Conservation (phyloP, 2,888 invertebrate genomes). For the Anoncus sp. region DNA sequence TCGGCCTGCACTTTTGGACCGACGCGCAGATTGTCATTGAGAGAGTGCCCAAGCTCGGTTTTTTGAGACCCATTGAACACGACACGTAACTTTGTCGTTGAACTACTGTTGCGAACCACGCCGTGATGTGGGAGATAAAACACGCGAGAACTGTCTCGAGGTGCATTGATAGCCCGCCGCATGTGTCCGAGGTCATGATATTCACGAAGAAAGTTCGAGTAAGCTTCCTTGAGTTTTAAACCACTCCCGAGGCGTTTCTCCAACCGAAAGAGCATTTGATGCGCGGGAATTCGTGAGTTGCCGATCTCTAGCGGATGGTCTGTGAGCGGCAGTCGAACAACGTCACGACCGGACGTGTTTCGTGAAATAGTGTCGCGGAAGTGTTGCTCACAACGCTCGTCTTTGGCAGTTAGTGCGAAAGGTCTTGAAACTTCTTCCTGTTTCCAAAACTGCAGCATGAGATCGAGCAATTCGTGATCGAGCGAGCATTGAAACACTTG, state of each 20-base stretch:
- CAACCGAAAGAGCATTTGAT: conserved; percentile 13
- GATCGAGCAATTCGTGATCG: not conserved
- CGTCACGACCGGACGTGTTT: conserved; percentile 67
- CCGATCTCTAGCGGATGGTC: conserved; percentile 42
- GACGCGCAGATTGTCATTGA: conserved; percentile 74
- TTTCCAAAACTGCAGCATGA: conserved; percentile 41
- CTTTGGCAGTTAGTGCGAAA: conserved; percentile 54
- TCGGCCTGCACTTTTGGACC: conserved; percentile 76
- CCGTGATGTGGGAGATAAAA: conserved; percentile 79
- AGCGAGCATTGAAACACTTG: not conserved
- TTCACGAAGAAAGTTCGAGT: conserved; percentile 26
- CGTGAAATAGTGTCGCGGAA: conserved; percentile 63
- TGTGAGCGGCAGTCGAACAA: conserved; percentile 67
- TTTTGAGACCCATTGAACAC: conserved; percentile 75
- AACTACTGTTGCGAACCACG: conserved; percentile 71
- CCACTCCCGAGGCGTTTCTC: not conserved
- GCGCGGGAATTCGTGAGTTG: conserved; percentile 53
- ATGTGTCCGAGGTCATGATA: conserved; percentile 44
- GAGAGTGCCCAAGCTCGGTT: conserved; percentile 68
- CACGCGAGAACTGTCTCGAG: conserved; percentile 3
- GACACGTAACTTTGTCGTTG: conserved; percentile 61
- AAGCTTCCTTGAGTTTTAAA: not conserved
- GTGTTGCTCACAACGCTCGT: conserved; percentile 66
- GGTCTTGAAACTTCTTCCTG: conserved; percentile 37
- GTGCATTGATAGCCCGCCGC: not conserved